Evolutionary conservation across 1,140 invertebrate species (phyloP).

Genomic region (Odontomachus brunneus): DNA sequence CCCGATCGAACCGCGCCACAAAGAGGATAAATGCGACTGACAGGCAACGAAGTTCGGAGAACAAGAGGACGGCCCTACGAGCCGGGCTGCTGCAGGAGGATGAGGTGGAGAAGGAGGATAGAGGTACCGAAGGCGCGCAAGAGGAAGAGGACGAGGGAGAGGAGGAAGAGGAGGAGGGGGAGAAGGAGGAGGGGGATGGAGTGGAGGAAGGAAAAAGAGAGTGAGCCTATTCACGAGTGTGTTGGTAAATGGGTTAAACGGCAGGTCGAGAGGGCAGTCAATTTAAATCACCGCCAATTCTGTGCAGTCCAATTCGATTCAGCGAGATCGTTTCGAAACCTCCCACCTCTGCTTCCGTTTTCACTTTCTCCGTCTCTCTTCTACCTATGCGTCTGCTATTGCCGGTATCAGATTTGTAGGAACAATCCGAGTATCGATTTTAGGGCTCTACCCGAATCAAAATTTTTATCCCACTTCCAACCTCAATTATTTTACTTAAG

Average conservation of each 20-base stretch:
- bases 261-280: constrained; percentile 69
- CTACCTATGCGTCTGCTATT: not conserved
- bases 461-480: too few relatives aligned
- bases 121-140: constrained; percentile 26
- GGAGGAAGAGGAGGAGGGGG: not conserved
- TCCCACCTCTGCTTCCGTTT: constrained; percentile 21
- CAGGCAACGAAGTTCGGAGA: constrained; percentile 64
- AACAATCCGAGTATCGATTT: not conserved
- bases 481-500: too few relatives aligned
- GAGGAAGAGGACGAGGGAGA: constrained; percentile 5
- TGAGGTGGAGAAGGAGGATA: constrained; percentile 9
- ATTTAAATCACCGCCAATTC: constrained; percentile 76
- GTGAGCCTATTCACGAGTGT: constrained; percentile 49
- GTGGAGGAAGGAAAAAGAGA: constrained; percentile 21
- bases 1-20: constrained; percentile 57
- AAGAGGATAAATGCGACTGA: constrained; percentile 69
- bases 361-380: constrained; percentile 45
- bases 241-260: constrained; percentile 77
- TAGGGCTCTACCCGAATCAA: too few relatives aligned
- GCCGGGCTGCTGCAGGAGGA: constrained; percentile 7
- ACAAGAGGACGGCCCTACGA: constrained; percentile 43
- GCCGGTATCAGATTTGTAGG: not conserved
- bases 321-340: constrained; percentile 57
- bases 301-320: constrained; percentile 64
- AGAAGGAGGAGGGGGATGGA: not conserved